Percentiles rank a stretch among this genome's conserved stretches.
phyloP scores from a whole-genome alignment of 2,113 vertebrate genomes.

The Sebastes fasciatus region DNA sequence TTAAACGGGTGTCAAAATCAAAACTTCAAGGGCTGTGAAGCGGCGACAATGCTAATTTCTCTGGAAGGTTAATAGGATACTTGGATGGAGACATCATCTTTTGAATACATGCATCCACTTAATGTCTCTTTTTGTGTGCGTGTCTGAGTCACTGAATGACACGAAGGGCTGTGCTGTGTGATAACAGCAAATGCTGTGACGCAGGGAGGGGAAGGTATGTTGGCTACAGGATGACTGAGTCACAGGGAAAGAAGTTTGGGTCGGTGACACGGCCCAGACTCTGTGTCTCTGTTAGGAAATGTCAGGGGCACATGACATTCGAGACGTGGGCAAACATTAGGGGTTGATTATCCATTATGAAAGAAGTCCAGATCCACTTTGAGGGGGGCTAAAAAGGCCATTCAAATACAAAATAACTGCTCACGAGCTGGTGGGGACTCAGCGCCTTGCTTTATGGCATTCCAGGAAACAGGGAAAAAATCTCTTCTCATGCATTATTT shows the following conservation, averaged over 20 bases:
- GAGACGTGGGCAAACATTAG: neutral
- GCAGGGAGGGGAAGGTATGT: neutral
- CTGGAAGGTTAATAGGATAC: conserved; percentile 33
- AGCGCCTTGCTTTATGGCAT: neutral
- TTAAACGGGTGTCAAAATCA: conserved; percentile 22
- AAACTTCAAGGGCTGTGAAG: conserved; percentile 16
- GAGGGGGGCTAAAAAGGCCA: too few species aligned
- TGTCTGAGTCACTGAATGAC: conserved; percentile 15
- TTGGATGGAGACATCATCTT: neutral
- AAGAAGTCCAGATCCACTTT: neutral
- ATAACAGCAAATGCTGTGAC: conserved; percentile 14
- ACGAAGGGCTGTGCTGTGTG: conserved; percentile 2
- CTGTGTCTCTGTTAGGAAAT: conserved; percentile 44
- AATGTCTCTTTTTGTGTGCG: neutral
- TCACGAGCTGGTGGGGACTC: neutral
- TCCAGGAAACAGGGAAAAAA: neutral
- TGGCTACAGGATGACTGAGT: conserved; percentile 35
- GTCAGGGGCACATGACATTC: conserved; percentile 26
- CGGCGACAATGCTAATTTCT: conserved; percentile 45
- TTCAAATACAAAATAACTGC: neutral
- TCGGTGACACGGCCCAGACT: conserved; percentile 38
- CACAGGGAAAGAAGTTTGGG: conserved; percentile 18
- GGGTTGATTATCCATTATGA: conserved; percentile 2
- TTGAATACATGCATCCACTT: conserved; percentile 13
- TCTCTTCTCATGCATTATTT: neutral